Evolutionary conservation across 2,888 invertebrate species (phyloP), one percentile per base, ranked within the genome.

Genomic region (Aporophyla nigra): DNA sequence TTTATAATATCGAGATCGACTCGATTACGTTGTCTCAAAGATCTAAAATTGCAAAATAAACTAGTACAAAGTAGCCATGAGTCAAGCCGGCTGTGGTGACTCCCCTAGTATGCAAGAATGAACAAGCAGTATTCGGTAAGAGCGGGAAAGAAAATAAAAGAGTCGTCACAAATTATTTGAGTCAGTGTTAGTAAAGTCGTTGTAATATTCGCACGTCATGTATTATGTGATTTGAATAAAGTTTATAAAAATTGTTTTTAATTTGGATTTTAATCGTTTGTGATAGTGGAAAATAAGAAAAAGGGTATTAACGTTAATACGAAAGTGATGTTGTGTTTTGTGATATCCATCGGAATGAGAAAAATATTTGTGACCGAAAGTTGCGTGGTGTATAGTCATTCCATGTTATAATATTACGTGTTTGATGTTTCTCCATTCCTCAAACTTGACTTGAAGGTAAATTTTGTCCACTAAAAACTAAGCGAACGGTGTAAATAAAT

Each of bases 381-480:
- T 54, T 62, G 51, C n/a, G 63, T 56, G 56, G 21, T n/a, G 56
- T 12, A 56, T 24, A 54, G 54, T 69, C 54, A 51, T 56, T 62
- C 51, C 33, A 19, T 43, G 54, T 63, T 51, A 21, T 46, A 46
- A 63, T 51, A 10, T 51, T 56, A 51, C 33, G 51, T 54, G n/a
- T 58, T 67, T 33, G 62, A 33, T 16, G 49, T 63, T 70, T 53
- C 43, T 58, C 58, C 10, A 70, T 46, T 63, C 56, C 16, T 21
- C 43, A 70, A 77, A 62, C 14, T 27, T 43, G 5, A 56, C 27
- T 51, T 51, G 9, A 77, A 77, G 76, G 76, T 77, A 77, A 77
- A 69, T 19, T 56, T 54, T 16, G 4, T 16, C 33, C 33, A 33
- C 33, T 33, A 33, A 33, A 33, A 33, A 27, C 2, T n/a, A 27